Conservation (phyloP, 2,888 invertebrate species). For the Diaperis boleti region DNA sequence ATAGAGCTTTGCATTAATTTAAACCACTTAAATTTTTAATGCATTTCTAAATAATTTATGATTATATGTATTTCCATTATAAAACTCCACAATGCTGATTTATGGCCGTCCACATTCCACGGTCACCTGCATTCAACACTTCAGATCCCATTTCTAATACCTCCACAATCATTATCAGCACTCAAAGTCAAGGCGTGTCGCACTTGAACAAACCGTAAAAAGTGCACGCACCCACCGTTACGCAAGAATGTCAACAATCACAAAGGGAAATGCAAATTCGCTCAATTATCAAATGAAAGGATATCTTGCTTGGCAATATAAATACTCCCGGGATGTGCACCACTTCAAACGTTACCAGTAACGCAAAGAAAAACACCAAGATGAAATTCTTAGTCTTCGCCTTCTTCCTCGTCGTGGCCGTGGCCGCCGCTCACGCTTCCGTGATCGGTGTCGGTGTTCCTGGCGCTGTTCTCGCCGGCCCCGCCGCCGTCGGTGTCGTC, state of each 20-base stretch:
- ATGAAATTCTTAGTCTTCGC: slow-evolving; percentile 34
- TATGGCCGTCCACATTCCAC: not conserved
- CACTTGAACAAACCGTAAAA: slow-evolving; percentile 8
- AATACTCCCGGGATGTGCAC: not conserved
- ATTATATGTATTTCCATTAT: not conserved
- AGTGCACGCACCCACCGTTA: slow-evolving; percentile 19
- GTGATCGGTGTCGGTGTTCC: not conserved
- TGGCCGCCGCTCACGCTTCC: slow-evolving; percentile 23
- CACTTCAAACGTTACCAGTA: slow-evolving; percentile 20
- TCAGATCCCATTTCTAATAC: not conserved
- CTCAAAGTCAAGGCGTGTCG: slow-evolving; percentile 5
- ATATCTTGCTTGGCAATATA: slow-evolving; percentile 1
- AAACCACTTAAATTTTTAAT: slow-evolving; percentile 1
- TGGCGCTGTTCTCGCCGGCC: slow-evolving; percentile 12
- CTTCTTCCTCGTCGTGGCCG: slow-evolving; percentile 37
- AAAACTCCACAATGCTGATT: not conserved
- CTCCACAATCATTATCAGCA: slow-evolving; percentile 1
- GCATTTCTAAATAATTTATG: not conserved
- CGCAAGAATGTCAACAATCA: slow-evolving; percentile 24
- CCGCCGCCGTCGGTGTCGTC: slow-evolving; percentile 33
- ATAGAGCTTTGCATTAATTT: no score
- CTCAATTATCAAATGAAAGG: slow-evolving; percentile 27
- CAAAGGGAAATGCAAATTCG: slow-evolving; percentile 23
- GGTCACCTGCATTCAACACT: not conserved
- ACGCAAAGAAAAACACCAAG: slow-evolving; percentile 3